phyloP scores from a whole-genome alignment of 2,888 invertebrate genomes.

The Erebia ligea region DNA sequence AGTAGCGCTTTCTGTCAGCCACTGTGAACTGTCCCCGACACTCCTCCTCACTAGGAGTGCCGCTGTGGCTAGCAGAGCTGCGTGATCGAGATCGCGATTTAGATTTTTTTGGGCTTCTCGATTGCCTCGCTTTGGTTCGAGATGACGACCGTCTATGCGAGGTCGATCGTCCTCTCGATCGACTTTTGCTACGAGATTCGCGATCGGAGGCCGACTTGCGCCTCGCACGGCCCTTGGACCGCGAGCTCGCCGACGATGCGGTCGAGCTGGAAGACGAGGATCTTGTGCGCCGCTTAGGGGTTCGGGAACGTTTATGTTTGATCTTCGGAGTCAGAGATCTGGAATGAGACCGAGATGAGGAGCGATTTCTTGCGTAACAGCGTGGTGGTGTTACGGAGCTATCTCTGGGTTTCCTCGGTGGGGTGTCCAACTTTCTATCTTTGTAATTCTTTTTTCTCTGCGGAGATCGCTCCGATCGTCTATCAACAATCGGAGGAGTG shows the following conservation, averaged over 20 bases:
- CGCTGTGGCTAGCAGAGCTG: constrained; percentile 52
- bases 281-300: constrained; percentile 45
- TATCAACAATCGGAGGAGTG: constrained; percentile 58
- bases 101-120: constrained; percentile 52
- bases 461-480: constrained; percentile 55
- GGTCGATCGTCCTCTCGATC: constrained; percentile 51
- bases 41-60: constrained; percentile 67
- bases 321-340: constrained; percentile 53
- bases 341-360: constrained; percentile 60
- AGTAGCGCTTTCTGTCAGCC: constrained; percentile 73
- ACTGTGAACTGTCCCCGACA: constrained; percentile 77
- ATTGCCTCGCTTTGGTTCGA: constrained; percentile 47
- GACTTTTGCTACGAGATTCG: constrained; percentile 58
- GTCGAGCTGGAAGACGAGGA: constrained; percentile 54
- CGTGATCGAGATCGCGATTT: constrained; percentile 60
- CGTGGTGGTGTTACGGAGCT: constrained; percentile 72
- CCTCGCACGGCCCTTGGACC: constrained; percentile 51
- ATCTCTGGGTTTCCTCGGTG: constrained; percentile 58
- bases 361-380: constrained; percentile 64
- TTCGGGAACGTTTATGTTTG: constrained; percentile 49
- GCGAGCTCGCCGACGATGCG: constrained; percentile 53
- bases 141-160: constrained; percentile 45
- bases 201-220: constrained; percentile 51
- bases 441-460: constrained; percentile 54
- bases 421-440: constrained; percentile 51